Base-by-base conservation (phyloP, 2,888 invertebrate genomes). In the Platynereis dumerilii region DNA sequence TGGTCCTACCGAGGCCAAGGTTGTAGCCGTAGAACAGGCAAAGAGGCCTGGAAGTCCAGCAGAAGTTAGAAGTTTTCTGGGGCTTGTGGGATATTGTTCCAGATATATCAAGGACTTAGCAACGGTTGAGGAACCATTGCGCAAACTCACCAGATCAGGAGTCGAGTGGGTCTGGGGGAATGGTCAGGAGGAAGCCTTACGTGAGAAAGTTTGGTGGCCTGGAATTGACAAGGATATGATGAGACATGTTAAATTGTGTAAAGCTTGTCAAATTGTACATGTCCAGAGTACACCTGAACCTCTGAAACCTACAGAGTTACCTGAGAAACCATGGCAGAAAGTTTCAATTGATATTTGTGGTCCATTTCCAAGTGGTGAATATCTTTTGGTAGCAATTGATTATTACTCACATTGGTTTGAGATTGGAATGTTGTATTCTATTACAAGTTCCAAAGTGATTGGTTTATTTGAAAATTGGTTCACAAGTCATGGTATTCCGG, bases 11-110 rank as follows among this genome's bases (percentile, higher is more conserved):
- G 2, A 29, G 12, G 55, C 10, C 20, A 62, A 62, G 29, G 27
- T 56, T 10, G 26, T 10, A 27, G 62, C 62, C n/a, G 29, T 44
- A 22, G 7, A 27, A 24, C 15, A 74, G 17, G 70, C 72, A 62
- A 73, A 74, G 27, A 58, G 57, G 0, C 75, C 75, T 1, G 68
- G 60, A 28, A 71, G 73, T 56, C 52, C n/a, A 3, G 17, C 48
- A 20, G 66, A 77, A 29, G 58, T 77, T 17, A 60, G 69, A 5
- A 70, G 73, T 1, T 74, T 75, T 56, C 39, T 77, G 2, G 74
- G 77, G 0, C 57, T 53, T 39, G 54, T 75, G 17, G 5, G 29
- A n/a, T 57, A 28, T 20, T 20, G 57, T 34, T 3, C 57, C 2
- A 15, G 57, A 34, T 57, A 29, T 34, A 39, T 57, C 10, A 5